These are phyloP conservation scores for Tyria jacobaeae DNA, from an alignment of 2,888 invertebrate genomes.

Conservation along the genomic window DNA sequence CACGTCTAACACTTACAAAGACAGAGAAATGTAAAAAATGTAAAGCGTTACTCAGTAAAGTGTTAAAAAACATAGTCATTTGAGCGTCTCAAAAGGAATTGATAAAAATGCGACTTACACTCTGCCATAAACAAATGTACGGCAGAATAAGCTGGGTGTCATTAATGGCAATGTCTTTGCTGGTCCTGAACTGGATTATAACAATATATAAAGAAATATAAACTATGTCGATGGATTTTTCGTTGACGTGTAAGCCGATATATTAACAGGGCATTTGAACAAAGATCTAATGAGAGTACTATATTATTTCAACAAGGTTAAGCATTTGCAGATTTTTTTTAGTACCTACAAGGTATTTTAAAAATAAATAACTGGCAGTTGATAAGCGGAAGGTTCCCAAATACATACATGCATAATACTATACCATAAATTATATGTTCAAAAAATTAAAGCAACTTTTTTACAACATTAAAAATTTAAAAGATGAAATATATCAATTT, in stretches of 20 bases:
- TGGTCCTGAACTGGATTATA: too few relatives aligned
- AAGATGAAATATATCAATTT: too few relatives aligned
- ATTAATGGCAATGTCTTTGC: background rate
- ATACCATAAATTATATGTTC: too few relatives aligned
- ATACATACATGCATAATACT: too few relatives aligned
- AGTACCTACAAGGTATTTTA: background rate
- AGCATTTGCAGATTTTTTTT: background rate
- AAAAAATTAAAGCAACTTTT: too few relatives aligned
- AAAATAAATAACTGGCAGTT: background rate
- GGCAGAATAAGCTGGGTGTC: background rate
- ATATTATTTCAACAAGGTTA: background rate
- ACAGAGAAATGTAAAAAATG: background rate
- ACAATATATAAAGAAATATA: too few relatives aligned
- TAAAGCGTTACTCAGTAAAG: background rate
- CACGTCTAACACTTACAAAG: background rate
- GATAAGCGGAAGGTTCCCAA: too few relatives aligned
- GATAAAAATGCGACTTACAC: background rate
- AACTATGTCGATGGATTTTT: constrained; percentile 1
- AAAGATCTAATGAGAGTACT: background rate
- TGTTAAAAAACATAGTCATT: background rate
- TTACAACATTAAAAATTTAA: too few relatives aligned
- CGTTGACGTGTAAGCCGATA: constrained; percentile 1
- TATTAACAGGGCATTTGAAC: background rate
- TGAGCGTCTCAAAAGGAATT: background rate
- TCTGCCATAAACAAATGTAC: background rate